These are phyloP conservation scores for Acestrorhynchus altus DNA, from an alignment of 2,797 vertebrate species.

Conservation along the genomic window DNA sequence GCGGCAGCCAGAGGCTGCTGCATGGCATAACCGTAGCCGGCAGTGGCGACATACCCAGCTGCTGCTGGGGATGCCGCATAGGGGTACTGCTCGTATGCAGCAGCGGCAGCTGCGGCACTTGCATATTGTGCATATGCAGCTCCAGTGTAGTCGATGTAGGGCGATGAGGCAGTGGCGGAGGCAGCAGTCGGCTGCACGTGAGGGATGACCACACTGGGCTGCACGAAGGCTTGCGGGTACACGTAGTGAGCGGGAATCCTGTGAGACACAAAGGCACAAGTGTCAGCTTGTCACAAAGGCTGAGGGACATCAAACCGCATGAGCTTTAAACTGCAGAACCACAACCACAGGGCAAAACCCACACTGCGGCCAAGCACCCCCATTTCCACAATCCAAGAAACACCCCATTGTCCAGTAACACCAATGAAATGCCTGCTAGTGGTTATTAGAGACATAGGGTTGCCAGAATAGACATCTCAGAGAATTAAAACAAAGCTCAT, in stretches of 20 bases:
- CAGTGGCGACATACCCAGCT: slow-evolving; percentile 88
- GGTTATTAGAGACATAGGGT: slow-evolving; percentile 93
- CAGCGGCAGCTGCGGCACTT: slow-evolving; percentile 80
- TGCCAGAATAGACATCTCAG: slow-evolving; percentile 89
- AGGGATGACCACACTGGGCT: slow-evolving; percentile 96
- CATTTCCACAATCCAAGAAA: slow-evolving; percentile 70
- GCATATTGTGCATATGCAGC: slow-evolving; percentile 95
- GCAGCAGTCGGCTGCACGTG: slow-evolving; percentile 89
- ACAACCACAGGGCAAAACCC: slow-evolving; percentile 57
- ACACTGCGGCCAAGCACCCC: slow-evolving; percentile 72
- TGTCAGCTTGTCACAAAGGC: slow-evolving; percentile 22
- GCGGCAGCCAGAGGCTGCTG: slow-evolving; percentile 90
- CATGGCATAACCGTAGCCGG: slow-evolving; percentile 93
- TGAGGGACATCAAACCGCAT: background rate
- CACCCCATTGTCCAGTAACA: slow-evolving; percentile 71
- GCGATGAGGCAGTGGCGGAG: slow-evolving; percentile 86
- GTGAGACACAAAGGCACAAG: slow-evolving; percentile 74
- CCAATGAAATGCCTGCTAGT: slow-evolving; percentile 82
- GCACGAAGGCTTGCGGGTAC: slow-evolving; percentile 98
- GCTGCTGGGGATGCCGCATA: slow-evolving; percentile 92
- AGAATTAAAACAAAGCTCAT: slow-evolving; percentile 53
- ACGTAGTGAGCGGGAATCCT: slow-evolving; percentile 99
- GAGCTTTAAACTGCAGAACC: slow-evolving; percentile 25
- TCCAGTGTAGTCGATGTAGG: slow-evolving; percentile 97
- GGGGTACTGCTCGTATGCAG: slow-evolving; percentile 94